A percentile compares a stretch with the other conserved stretches of the same genome.
Conservation (phyloP, 2,888 invertebrate genomes). For the Phania funesta region DNA sequence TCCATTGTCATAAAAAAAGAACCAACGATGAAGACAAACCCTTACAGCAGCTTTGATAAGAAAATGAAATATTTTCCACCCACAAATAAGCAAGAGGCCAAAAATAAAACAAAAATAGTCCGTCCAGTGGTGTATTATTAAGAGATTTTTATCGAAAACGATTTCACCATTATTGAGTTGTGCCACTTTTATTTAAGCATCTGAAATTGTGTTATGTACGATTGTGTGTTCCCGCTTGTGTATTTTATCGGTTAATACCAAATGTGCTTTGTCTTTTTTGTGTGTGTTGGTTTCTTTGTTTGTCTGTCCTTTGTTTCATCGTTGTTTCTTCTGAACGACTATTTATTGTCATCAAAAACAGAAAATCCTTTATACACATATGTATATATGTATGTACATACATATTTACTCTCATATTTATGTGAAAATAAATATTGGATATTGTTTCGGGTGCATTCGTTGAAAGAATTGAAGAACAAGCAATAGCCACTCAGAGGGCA, state of each 20-base stretch:
- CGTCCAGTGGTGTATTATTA: conserved; percentile 47
- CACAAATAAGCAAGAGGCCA: conserved; percentile 1
- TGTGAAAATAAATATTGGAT: conserved; percentile 75
- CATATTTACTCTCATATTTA: too few species aligned
- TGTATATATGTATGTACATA: too few species aligned
- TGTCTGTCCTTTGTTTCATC: not conserved
- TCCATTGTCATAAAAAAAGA: conserved; percentile 18
- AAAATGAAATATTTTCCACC: conserved; percentile 12
- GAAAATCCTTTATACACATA: too few species aligned
- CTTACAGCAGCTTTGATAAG: not conserved
- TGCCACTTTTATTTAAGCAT: conserved; percentile 53
- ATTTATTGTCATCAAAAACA: too few species aligned
- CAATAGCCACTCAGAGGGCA: conserved; percentile 32
- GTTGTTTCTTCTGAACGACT: not conserved
- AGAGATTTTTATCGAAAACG: conserved; percentile 57
- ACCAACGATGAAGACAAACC: not conserved
- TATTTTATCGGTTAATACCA: conserved; percentile 29
- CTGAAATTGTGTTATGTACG: conserved; percentile 23
- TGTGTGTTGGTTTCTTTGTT: not conserved
- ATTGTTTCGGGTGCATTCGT: conserved; percentile 70
- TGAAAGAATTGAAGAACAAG: conserved; percentile 35
- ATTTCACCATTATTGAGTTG: conserved; percentile 55
- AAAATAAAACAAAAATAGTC: conserved; percentile 3
- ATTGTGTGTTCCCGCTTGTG: not conserved
- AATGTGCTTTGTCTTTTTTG: conserved; percentile 17